Percentiles rank a stretch among this genome's conserved stretches.
These are phyloP conservation scores for Pristiophorus japonicus DNA, from an alignment of 2,113 vertebrate genomes.

Conservation along the genomic window DNA sequence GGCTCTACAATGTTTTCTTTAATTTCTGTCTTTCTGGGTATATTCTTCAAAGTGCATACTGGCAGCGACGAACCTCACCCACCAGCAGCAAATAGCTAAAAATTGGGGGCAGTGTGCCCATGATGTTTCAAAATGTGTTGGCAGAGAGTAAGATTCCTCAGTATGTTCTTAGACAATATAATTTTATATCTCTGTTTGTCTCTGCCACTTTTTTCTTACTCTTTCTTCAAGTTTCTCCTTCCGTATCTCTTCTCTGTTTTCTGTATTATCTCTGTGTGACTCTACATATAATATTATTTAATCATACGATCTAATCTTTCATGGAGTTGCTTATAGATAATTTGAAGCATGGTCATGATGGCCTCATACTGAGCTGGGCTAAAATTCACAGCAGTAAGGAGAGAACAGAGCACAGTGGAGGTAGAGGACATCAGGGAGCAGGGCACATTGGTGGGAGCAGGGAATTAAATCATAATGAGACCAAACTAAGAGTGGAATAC, in stretches of 20 bases:
- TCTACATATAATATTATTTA: background rate
- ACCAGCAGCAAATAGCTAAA: background rate
- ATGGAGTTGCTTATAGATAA: background rate
- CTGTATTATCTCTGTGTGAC: background rate
- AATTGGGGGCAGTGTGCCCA: too few relatives aligned
- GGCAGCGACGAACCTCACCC: background rate
- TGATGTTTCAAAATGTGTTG: too few relatives aligned
- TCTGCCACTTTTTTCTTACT: background rate
- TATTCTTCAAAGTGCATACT: background rate
- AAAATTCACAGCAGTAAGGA: background rate
- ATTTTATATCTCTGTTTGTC: background rate
- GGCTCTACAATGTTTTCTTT: background rate
- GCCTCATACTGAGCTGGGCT: background rate
- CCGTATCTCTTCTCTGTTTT: background rate
- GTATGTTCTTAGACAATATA: background rate
- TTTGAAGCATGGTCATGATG: background rate
- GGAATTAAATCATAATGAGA: background rate
- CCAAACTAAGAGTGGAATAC: background rate
- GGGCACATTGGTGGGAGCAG: background rate
- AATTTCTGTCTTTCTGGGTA: background rate
- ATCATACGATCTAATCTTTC: background rate
- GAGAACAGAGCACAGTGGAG: background rate
- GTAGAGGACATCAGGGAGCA: background rate
- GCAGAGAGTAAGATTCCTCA: background rate
- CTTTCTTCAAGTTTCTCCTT: background rate